These are phyloP conservation scores for Drosophila crucigera DNA, from an alignment of 2,888 invertebrate genomes.

Conservation along the genomic window DNA sequence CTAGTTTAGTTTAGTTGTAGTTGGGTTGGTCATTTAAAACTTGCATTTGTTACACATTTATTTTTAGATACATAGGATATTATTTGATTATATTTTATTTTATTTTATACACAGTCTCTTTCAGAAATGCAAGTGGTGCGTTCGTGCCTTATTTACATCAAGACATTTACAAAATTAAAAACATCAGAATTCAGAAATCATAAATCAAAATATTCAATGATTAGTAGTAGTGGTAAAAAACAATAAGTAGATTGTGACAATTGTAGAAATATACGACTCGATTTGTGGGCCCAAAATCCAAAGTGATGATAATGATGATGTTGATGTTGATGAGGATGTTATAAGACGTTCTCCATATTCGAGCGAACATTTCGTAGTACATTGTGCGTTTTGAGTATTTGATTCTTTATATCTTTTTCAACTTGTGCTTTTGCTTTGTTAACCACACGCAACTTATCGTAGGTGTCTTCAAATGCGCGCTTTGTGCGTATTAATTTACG, in stretches of 20 bases:
- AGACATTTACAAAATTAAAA: constrained; percentile 43
- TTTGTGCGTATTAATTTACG: constrained; percentile 90
- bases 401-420: constrained; percentile 93
- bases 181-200: constrained; percentile 7
- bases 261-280: constrained; percentile 8
- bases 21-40: constrained; percentile 23
- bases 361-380: constrained; percentile 91
- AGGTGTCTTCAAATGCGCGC: constrained; percentile 91
- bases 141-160: constrained; percentile 29
- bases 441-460: constrained; percentile 90
- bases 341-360: constrained; percentile 88
- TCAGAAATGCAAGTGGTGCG: constrained; percentile 64
- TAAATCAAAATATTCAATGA: constrained; percentile 12
- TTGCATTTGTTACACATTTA: constrained; percentile 44
- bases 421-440: constrained; percentile 93
- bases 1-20: constrained; percentile 23
- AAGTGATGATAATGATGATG: constrained; percentile 21
- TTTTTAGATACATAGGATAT: background rate
- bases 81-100: constrained; percentile 32
- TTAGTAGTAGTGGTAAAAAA: constrained; percentile 18
- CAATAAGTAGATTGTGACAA: constrained; percentile 12
- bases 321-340: constrained; percentile 57
- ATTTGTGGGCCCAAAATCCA: constrained; percentile 20
- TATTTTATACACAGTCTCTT: constrained; percentile 67
- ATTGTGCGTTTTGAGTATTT: constrained; percentile 92